Evolutionary conservation across 2,888 invertebrate species (phyloP), one percentile per base, ranked within the genome.

Genomic region (Eurytoma adleriae): DNA sequence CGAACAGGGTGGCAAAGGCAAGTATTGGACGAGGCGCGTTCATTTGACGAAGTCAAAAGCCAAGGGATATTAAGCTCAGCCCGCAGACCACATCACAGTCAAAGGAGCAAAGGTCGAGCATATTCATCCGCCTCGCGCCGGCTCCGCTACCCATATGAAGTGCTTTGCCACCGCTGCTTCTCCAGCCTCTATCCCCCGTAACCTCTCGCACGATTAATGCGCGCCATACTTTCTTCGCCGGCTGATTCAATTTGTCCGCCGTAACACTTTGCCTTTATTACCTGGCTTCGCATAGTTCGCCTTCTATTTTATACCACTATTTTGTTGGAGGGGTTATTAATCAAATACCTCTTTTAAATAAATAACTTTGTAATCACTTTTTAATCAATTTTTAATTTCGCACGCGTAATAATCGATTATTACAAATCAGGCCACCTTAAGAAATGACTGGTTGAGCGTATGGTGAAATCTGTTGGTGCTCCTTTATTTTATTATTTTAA

Each of bases 61-160:
- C 86, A 85, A 87, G 87, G 86, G 87, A 89, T 90, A 90, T 90
- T 90, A 90, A 89, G 88, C 89, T 56, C 85, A 86, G 83, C 85
- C 89, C 88, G 86, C 87, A 89, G 88, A 90, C 90, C 89, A 90
- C 90, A 90, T 90, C 90, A 90, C 87, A 90, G 87, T 86, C 85
- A 85, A 85, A 86, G 83, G 78, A 64, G 85, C 84, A 85, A 85
- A 84, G 86, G 86, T 87, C 86, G 85, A 87, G 86, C 86, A 87
- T 87, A 87, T 89, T 88, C 86, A 84, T 86, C 85, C 83, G 79
- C 84, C 83, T 85, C 84, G 76, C 83, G 68, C 79, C 80, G 80
- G 84, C 82, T 83, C 83, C 82, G 80, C 82, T 83, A 83, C 80
- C 61, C 83, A 79, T 83, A 83, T 16, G 57, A 61, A 61, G 52